Evolutionary conservation across 2,797 vertebrate species (phyloP).

Genomic region (Acropternis orthonyx): DNA sequence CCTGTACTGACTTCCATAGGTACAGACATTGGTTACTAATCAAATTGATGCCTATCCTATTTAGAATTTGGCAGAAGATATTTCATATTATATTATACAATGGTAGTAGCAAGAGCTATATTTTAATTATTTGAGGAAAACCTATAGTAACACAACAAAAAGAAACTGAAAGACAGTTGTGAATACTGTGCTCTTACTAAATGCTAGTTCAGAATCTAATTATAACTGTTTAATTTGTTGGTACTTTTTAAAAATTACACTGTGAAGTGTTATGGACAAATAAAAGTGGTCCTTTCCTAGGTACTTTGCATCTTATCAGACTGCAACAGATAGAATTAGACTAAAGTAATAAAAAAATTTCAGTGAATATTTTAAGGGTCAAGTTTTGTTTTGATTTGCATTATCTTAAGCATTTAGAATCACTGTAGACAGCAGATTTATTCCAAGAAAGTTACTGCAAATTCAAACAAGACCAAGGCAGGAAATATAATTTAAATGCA

Average conservation of each 20-base stretch:
- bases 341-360: not conserved
- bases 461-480: not conserved
- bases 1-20: not conserved
- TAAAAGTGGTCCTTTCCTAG: not conserved
- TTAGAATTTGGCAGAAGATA: not conserved
- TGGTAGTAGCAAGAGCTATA: not conserved
- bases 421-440: not conserved
- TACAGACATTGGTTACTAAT: not conserved
- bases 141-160: not conserved
- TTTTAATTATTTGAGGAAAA: conserved; percentile 13
- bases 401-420: not conserved
- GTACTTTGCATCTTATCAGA: not conserved
- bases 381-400: not conserved
- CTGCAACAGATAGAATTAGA: not conserved
- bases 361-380: not conserved
- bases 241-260: conserved; percentile 1
- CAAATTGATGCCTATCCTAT: not conserved
- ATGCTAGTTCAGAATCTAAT: conserved; percentile 34
- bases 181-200: conserved; percentile 22
- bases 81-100: not conserved
- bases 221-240: conserved; percentile 41
- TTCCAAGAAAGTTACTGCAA: not conserved
- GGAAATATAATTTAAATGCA: not conserved
- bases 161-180: conserved; percentile 50
- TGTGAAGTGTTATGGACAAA: conserved; percentile 17